These are phyloP conservation scores for Agriopis marginaria DNA, from an alignment of 2,888 invertebrate genomes.

Conservation along the genomic window DNA sequence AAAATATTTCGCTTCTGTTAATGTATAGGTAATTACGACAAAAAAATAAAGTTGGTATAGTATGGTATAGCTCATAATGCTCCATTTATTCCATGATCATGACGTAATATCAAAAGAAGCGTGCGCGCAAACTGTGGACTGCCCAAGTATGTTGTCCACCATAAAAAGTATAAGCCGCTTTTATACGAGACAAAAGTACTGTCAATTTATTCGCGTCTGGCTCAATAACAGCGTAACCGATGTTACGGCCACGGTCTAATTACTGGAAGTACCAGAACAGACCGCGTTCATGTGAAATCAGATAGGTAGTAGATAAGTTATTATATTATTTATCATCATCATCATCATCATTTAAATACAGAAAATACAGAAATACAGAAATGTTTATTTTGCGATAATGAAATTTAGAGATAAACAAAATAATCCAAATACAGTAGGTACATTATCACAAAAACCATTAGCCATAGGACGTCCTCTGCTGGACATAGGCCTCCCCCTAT, in stretches of 20 bases:
- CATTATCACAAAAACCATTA: too few relatives aligned
- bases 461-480: too few relatives aligned
- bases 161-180: constrained; percentile 3
- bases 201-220: constrained; percentile 16
- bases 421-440: too few relatives aligned
- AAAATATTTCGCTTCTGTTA: too few relatives aligned
- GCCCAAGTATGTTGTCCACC: constrained; percentile 1
- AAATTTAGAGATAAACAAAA: too few relatives aligned
- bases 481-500: too few relatives aligned
- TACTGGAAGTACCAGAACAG: constrained; percentile 33
- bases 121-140: background rate
- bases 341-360: too few relatives aligned
- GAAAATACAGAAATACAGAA: too few relatives aligned
- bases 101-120: background rate
- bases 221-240: constrained; percentile 31
- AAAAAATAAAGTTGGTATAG: background rate
- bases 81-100: background rate
- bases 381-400: too few relatives aligned
- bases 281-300: constrained; percentile 11
- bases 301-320: background rate
- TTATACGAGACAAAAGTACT: constrained; percentile 18
- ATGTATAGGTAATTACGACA: too few relatives aligned
- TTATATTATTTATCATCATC: too few relatives aligned
- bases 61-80: background rate
- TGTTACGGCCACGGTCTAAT: constrained; percentile 37